Percentiles rank a stretch among this genome's conserved stretches.
These are phyloP conservation scores for Trigoniulus corallinus DNA, from an alignment of 1,140 invertebrate species.

Conservation along the genomic window DNA sequence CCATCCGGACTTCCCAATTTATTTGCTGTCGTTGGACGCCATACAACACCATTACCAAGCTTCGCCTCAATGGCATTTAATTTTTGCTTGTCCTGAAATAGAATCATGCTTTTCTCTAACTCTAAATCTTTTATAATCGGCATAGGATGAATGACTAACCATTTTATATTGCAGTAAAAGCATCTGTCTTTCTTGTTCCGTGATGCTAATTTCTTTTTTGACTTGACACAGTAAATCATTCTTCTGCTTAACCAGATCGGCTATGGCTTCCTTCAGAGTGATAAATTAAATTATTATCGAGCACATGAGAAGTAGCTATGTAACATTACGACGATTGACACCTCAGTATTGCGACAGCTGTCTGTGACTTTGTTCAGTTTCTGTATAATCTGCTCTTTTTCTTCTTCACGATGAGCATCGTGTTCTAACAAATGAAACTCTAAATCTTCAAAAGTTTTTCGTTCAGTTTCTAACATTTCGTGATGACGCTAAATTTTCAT, in stretches of 20 bases:
- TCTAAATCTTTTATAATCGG: not conserved
- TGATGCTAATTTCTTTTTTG: constrained; percentile 18
- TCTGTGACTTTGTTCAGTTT: constrained; percentile 23
- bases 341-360: not conserved
- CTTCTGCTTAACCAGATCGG: constrained; percentile 23
- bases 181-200: constrained; percentile 18
- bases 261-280: constrained; percentile 9
- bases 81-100: constrained; percentile 4
- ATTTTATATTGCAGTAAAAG: constrained; percentile 19
- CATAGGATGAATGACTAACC: constrained; percentile 13
- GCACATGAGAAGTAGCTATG: not conserved
- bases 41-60: not conserved
- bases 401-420: constrained; percentile 54
- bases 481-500: constrained; percentile 34
- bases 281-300: not conserved
- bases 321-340: not conserved
- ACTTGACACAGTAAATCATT: constrained; percentile 20
- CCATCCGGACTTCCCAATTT: not conserved
- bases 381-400: constrained; percentile 49
- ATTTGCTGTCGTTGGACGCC: not conserved
- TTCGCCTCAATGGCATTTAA: not conserved
- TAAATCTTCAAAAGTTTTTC: constrained; percentile 62
- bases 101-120: not conserved
- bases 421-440: constrained; percentile 88
- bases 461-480: constrained; percentile 35